Base-by-base conservation (phyloP, 2,113 vertebrate genomes). In the Phaethornis superciliosus region DNA sequence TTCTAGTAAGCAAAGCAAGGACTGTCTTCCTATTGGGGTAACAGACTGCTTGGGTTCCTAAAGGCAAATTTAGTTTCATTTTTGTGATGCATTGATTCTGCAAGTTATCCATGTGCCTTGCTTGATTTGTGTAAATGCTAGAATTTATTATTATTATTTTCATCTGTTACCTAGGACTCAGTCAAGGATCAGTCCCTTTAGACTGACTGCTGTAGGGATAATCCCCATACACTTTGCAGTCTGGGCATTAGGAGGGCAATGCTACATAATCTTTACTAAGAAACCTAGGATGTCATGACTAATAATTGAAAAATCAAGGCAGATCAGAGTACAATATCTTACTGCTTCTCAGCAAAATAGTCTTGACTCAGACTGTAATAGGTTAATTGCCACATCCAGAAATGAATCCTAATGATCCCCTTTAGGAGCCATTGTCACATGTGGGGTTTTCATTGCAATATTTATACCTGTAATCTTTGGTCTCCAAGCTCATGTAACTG, bases 321-420 rank as follows among this genome's bases (percentile, higher is more conserved):
- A 70, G 28, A 2, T 0, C 35, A 33, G 62, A 62, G 14, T 72
- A 74, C 26, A 77, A 30, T 58, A 32, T 32, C 55, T 88, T 49
- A 55, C 20, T 83, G 52, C 32, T 96, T 49, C 69, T 77, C 56
- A 86, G 40, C 32, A 88, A 81, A 91, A 11, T n/a, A 79, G 30
- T 72, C 42, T 80, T 90, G 74, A 64, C 51, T 80, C n/a, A 81
- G 64, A 77, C 74, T 77, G 24, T 87, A 86, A 78, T 83, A 94
- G 82, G 81, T 96, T 95, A 97, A 96, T 94, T 86, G 59, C 47
- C 86, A 78, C 71, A 94, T 90, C 37, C 84, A 79, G 60, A 92
- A 89, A 65, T 77, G 44, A 96, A 85, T 91, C 70, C 32, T 88
- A 77, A 96, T 96, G 70, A 81, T 88, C 93, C 85, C 62, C 87